A percentile compares a stretch with the other conserved stretches of the same genome.
These are phyloP conservation scores for Cryptomyrus ogoouensis DNA, from an alignment of 2,113 vertebrate species.

Conservation along the genomic window DNA sequence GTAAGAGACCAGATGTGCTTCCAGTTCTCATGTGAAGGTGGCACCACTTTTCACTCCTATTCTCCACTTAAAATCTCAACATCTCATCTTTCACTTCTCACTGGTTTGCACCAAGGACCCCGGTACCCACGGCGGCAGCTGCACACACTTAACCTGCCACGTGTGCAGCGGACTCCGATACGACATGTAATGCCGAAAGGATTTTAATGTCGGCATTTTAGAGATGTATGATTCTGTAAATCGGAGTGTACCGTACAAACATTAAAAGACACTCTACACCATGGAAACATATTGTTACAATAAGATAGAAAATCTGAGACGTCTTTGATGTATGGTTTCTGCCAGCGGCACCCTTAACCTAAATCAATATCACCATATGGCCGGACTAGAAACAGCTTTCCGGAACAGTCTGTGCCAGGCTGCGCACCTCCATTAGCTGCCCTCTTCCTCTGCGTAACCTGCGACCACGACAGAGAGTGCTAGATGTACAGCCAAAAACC, in stretches of 20 bases:
- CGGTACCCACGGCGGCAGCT: background rate
- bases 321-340: background rate
- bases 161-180: background rate
- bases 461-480: background rate
- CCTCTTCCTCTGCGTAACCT: background rate
- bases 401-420: background rate
- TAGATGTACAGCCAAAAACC: background rate
- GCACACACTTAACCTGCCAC: background rate
- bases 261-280: background rate
- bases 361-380: conserved; percentile 6
- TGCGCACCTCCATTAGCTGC: background rate
- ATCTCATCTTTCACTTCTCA: background rate
- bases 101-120: background rate
- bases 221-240: background rate
- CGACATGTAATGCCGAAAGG: background rate
- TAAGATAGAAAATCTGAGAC: background rate
- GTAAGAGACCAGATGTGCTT: background rate
- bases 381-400: background rate
- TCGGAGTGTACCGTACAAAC: background rate
- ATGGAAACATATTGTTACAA: background rate
- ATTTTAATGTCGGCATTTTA: background rate
- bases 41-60: background rate
- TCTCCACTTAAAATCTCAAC: background rate
- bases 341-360: background rate
- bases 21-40: background rate